phyloP scores from a whole-genome alignment of 1,140 invertebrate species.

The Nasonia giraulti region DNA sequence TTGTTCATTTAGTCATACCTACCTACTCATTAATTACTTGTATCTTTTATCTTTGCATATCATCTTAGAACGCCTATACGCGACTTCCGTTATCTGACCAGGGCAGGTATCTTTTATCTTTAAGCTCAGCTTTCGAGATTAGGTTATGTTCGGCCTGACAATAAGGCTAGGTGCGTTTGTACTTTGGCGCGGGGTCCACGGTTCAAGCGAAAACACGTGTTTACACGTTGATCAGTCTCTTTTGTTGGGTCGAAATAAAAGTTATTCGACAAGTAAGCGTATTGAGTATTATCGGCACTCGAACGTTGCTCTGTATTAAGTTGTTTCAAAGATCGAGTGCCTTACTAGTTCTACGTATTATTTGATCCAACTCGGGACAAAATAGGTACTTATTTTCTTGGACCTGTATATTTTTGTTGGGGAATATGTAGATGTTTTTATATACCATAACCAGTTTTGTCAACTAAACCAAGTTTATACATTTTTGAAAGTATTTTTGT shows the following conservation, averaged over 20 bases:
- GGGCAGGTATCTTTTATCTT: not conserved
- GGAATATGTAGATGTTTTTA: not conserved
- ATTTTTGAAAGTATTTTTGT: no score
- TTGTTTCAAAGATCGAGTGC: not conserved
- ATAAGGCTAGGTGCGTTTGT: not conserved
- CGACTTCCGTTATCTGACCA: not conserved
- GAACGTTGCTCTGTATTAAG: not conserved
- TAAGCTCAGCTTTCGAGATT: not conserved
- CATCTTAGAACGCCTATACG: not conserved
- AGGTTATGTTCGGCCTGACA: not conserved
- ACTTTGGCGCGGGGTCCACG: constrained; percentile 33
- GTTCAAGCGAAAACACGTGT: constrained; percentile 35
- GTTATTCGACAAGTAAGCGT: not conserved
- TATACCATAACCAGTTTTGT: no score
- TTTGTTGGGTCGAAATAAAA: constrained; percentile 8
- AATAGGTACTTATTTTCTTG: not conserved
- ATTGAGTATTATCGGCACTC: not conserved
- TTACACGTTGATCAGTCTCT: constrained; percentile 15
- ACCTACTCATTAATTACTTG: not conserved
- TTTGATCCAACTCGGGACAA: not conserved
- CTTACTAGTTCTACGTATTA: not conserved
- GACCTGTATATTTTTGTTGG: not conserved
- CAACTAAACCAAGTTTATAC: no score
- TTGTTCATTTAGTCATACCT: not conserved
- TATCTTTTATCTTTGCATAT: not conserved